Base-by-base conservation (phyloP, 2,888 invertebrate genomes). In the Sthenelais limicola region DNA sequence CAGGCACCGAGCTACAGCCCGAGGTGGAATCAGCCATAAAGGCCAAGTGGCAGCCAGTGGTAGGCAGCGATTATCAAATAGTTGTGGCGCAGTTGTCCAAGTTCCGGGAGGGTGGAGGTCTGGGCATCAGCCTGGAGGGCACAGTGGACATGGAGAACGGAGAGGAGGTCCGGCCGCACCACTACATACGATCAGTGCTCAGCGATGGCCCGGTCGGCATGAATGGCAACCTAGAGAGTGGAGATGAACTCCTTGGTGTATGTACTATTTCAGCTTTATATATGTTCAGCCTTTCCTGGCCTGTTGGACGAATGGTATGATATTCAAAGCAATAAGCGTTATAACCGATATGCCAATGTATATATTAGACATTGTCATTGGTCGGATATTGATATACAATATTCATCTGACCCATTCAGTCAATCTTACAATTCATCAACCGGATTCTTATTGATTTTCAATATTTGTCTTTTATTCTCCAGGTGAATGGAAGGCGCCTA, bases 141-240 rank as follows among this genome's bases (percentile, higher is more conserved):
- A 99, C 99, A 0, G 98, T 98, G 49, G 99, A 99, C 88, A 97
- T 99, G 70, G 98, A 98, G 89, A 85, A 86, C 78, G 98, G 98
- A 0, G 92, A 94, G 73, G 98, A 99, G 90, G 96, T 98, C 52
- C 91, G 98, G 73, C 98, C 99, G 1, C 99, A 99, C 89, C 99
- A 98, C 90, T 98, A 98, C 88, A 98, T 99, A 85, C 92, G 98
- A 80, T 96, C 96, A 70, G 97, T 99, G 82, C 90, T 98, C 82
- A 93, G 95, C n/a, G 97, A 98, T 88, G 98, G 99, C 0, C 98
- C 99, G 0, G 98, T 99, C 1, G 98, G 98, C 4, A 92, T 93
- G 79, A 97, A 96, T 84, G 94, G 92, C 4, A 92, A 92, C 62
- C 91, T 99, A 43, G 92, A 93, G 79, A 95, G 97, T 18, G 98